These are phyloP conservation scores for Aratinga solstitialis DNA, from an alignment of 2,797 vertebrate genomes.

Conservation along the genomic window DNA sequence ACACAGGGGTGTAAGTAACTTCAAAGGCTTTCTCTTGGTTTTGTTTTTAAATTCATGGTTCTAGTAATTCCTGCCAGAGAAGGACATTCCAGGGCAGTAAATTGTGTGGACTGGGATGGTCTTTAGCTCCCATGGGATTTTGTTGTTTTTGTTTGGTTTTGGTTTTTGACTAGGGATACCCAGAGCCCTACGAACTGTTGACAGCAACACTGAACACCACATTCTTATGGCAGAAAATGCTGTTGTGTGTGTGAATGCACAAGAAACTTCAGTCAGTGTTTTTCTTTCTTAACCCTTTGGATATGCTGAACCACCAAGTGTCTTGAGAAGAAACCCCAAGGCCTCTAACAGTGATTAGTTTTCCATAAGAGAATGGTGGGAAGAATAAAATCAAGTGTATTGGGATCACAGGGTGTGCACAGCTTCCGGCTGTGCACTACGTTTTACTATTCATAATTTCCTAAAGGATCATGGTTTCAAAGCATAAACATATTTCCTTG, in stretches of 20 bases:
- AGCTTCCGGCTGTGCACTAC: neutral
- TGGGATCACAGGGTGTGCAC: neutral
- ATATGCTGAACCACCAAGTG: neutral
- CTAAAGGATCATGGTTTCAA: neutral
- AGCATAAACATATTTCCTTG: neutral
- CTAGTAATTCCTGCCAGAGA: neutral
- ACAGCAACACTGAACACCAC: neutral
- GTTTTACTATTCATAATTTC: neutral
- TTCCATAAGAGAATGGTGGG: neutral
- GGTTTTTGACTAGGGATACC: neutral
- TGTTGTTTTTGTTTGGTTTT: neutral
- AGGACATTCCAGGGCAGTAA: neutral
- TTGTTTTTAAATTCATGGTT: neutral
- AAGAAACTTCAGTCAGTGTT: neutral
- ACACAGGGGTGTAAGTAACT: neutral
- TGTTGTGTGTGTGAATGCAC: neutral
- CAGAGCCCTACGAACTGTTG: neutral
- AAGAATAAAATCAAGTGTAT: neutral
- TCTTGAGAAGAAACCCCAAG: neutral
- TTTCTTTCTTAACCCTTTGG: neutral
- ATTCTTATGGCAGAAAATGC: neutral
- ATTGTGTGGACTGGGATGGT: neutral
- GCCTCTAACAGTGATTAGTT: neutral
- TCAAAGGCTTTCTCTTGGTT: neutral
- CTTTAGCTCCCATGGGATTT: neutral